phyloP scores from a whole-genome alignment of 2,797 vertebrate genomes.

The Uromys caudimaculatus region DNA sequence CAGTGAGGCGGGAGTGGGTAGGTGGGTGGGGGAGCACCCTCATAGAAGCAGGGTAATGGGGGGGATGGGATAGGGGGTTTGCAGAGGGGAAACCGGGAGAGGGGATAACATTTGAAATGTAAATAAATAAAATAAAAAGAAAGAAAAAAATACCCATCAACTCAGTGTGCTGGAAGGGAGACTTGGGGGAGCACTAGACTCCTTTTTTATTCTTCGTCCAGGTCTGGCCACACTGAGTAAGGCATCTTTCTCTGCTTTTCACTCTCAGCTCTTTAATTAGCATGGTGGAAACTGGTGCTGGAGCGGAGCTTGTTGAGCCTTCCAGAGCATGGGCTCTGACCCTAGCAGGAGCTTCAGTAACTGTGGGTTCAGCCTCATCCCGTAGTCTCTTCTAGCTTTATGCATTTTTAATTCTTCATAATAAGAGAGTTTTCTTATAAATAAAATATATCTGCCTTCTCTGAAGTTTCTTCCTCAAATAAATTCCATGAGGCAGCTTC shows the following conservation, averaged over 20 bases:
- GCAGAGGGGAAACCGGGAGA: no score
- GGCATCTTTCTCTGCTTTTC: background rate
- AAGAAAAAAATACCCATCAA: no score
- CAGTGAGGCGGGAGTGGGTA: no score
- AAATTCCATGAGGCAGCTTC: background rate
- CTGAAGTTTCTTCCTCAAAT: conserved; percentile 53
- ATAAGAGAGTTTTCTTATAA: conserved; percentile 1
- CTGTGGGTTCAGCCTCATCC: background rate
- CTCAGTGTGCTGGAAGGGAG: background rate
- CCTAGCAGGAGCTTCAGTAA: background rate
- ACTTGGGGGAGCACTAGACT: background rate
- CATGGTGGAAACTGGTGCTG: background rate
- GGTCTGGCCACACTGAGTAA: background rate
- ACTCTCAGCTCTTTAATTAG: background rate
- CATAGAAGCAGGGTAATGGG: no score
- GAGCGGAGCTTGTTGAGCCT: background rate
- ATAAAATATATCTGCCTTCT: conserved; percentile 13
- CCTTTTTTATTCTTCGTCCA: background rate
- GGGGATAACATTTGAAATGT: no score
- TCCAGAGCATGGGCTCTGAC: background rate
- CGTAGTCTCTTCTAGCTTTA: background rate
- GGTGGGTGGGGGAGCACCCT: no score
- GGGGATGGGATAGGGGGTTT: no score
- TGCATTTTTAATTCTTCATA: background rate
- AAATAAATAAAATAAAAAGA: no score